These are phyloP conservation scores for Eupithecia abbreviata DNA, from an alignment of 2,888 invertebrate genomes.

Conservation along the genomic window DNA sequence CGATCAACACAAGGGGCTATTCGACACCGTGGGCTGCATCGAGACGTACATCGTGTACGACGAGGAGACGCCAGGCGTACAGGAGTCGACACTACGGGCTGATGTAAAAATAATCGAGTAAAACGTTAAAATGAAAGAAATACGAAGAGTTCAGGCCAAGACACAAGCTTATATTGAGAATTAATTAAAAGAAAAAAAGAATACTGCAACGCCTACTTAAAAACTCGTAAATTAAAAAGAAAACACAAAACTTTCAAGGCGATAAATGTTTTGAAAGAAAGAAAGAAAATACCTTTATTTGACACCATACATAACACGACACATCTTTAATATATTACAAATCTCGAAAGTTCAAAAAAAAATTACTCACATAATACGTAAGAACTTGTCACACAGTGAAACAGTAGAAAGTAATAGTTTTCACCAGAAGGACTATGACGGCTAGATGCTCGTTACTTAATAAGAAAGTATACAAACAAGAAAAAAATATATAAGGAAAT, in stretches of 20 bases:
- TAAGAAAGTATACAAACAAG: no score
- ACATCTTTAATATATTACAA: no score
- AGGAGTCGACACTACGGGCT: background rate
- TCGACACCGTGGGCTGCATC: constrained; percentile 29
- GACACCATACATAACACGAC: no score
- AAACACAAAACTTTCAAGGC: no score
- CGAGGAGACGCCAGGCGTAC: constrained; percentile 13
- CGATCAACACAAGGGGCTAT: constrained; percentile 35
- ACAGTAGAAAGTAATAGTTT: constrained; percentile 5
- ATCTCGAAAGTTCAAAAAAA: background rate
- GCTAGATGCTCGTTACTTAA: background rate
- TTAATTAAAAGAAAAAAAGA: no score
- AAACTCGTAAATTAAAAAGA: no score
- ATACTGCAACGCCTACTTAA: no score
- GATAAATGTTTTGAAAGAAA: no score
- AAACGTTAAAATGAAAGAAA: background rate
- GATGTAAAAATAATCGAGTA: background rate
- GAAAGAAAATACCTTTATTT: no score
- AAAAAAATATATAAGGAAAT: no score
- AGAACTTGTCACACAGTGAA: background rate
- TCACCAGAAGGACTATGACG: constrained; percentile 8
- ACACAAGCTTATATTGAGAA: background rate
- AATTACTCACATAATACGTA: background rate
- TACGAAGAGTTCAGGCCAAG: background rate
- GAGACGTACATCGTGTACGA: constrained; percentile 47